These are phyloP conservation scores for Trichosurus vulpecula DNA, from an alignment of 2,797 vertebrate species.

Conservation along the genomic window DNA sequence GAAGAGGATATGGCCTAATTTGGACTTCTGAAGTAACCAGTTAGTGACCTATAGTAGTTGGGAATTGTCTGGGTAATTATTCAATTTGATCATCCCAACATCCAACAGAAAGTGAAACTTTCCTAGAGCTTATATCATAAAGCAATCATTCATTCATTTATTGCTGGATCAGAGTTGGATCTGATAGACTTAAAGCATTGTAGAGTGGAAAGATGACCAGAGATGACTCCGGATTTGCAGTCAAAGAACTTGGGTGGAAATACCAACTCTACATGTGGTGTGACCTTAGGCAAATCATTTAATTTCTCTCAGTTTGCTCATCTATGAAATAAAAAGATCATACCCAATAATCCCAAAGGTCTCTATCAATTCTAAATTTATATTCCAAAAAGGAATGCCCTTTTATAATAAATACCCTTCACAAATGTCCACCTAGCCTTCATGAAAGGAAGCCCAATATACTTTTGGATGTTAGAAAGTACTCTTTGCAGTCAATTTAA, in stretches of 20 bases:
- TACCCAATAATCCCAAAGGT: neutral
- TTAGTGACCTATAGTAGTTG: neutral
- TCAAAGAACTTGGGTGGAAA: neutral
- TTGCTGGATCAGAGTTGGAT: neutral
- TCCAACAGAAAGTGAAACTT: neutral
- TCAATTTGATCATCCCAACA: neutral
- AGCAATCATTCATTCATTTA: neutral
- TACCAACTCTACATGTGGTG: neutral
- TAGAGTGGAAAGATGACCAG: neutral
- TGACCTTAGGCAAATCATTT: neutral
- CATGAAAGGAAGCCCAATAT: neutral
- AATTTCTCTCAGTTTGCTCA: neutral
- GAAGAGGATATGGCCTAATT: neutral
- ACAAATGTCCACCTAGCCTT: neutral
- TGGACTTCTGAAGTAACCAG: neutral
- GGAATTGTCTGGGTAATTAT: neutral
- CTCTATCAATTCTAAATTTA: neutral
- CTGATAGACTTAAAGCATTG: neutral
- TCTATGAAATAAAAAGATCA: neutral
- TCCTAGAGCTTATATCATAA: neutral
- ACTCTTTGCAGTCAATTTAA: neutral
- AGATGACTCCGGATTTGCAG: neutral
- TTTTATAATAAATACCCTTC: neutral
- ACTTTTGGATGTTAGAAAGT: neutral
- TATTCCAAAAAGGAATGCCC: neutral